Percentiles rank a stretch among this genome's conserved stretches.
phyloP scores from a whole-genome alignment of 1,140 invertebrate genomes.

The Hormaphis cornu region DNA sequence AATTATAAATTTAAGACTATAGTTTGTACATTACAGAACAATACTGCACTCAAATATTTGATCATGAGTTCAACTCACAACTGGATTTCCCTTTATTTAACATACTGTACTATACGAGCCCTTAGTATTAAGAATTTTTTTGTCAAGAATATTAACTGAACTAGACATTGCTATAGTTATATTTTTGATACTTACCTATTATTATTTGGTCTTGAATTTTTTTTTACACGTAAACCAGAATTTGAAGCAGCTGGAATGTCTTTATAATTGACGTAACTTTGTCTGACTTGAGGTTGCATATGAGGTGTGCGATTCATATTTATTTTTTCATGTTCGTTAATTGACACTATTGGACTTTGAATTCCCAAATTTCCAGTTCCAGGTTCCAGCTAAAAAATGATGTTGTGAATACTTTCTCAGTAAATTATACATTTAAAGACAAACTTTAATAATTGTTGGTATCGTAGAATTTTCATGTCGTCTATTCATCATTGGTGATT shows the following conservation, averaged over 20 bases:
- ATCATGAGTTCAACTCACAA: too few species aligned
- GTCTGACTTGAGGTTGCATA: not conserved
- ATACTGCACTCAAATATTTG: too few species aligned
- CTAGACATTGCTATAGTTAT: too few species aligned
- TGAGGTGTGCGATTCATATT: constrained; percentile 4
- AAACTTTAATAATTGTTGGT: constrained; percentile 31
- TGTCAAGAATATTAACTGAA: too few species aligned
- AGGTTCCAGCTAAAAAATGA: constrained; percentile 19
- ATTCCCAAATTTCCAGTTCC: not conserved
- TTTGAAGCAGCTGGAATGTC: constrained; percentile 28
- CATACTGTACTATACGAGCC: too few species aligned
- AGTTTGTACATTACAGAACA: too few species aligned
- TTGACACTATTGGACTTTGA: not conserved
- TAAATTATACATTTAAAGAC: too few species aligned
- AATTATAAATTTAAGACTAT: too few species aligned
- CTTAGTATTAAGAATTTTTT: too few species aligned
- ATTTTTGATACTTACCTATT: too few species aligned
- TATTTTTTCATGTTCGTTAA: not conserved
- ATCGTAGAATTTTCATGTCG: constrained; percentile 9
- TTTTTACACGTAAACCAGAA: constrained; percentile 17
- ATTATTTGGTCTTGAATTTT: constrained; percentile 25
- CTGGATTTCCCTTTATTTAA: too few species aligned
- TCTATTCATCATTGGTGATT: not conserved
- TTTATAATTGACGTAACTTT: constrained; percentile 30
- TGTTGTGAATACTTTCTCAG: too few species aligned